Base-by-base conservation (phyloP, 2,113 vertebrate species). In the Hoplias malabaricus region DNA sequence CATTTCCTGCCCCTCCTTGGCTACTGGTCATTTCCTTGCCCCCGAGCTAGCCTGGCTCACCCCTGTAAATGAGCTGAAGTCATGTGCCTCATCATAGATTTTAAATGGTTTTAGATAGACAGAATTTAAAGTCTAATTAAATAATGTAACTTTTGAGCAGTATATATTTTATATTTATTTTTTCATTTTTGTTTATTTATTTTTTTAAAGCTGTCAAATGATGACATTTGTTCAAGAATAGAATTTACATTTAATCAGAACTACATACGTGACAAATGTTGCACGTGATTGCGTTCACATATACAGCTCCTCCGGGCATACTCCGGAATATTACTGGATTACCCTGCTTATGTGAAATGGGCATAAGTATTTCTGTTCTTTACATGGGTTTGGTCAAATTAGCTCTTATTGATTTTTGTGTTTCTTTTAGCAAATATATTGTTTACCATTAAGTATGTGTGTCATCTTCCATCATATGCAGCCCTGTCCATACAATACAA, bases 1-100 rank as follows among this genome's bases (percentile, higher is more conserved):
- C 67, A 79, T 50, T 89, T 92, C 89, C 91, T 90, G 88, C 85
- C 82, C 89, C 84, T 85, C 82, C 86, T 77, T 76, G 78, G 67
- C 84, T 40, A 66, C 63, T 33, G 65, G 46, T 77, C 31, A 34
- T 86, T 91, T 90, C 86, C 87, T 84, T 81, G 67, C 66, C 23
- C 11, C 42, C n/a, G 54, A 78, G 84, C 84, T 81, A 85, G 42
- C 25, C 31, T 59, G 68, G 65, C 75, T 79, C 76, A 16, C 11
- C 68, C 54, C 57, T 38, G 48, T 70, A 82, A 27, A 23, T 43
- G 33, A 36, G n/a, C 19, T 3, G 29, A 83, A 88, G 87, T 86
- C 82, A 87, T 87, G 69, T 27, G 33, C 40, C 43, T 29, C 38
- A 66, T 21, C 34, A 54, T 57, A 63, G 71, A 84, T 77, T 69